A percentile compares a stretch with the other conserved stretches of the same genome.
These are phyloP conservation scores for Callospermophilus lateralis DNA, from an alignment of 2,113 vertebrate genomes.

Conservation along the genomic window DNA sequence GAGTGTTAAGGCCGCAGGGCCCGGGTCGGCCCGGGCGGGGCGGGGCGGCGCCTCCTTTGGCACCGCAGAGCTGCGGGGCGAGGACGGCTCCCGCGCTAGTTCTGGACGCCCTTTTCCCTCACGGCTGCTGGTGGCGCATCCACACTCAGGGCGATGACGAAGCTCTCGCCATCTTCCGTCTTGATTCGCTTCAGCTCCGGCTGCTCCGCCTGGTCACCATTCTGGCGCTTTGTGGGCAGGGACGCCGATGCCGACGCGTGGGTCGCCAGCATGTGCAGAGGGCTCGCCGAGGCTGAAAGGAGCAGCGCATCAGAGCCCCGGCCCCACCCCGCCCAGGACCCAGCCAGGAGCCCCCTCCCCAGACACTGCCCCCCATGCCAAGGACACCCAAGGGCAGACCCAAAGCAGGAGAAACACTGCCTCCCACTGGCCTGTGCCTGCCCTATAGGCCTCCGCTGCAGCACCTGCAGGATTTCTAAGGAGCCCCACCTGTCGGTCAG, in stretches of 20 bases:
- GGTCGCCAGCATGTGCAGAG: conserved; percentile 96
- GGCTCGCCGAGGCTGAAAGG: conserved; percentile 91
- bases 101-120: conserved; percentile 90
- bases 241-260: conserved; percentile 96
- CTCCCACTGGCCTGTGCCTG: too few relatives aligned
- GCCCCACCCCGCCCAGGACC: background rate
- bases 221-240: conserved; percentile 97
- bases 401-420: too few relatives aligned
- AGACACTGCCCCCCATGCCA: too few relatives aligned
- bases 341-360: too few relatives aligned
- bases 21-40: too few relatives aligned
- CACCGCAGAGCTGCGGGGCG: conserved; percentile 78
- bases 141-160: conserved; percentile 89
- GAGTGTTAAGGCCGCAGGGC: too few relatives aligned
- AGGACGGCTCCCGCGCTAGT: conserved; percentile 87
- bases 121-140: conserved; percentile 87
- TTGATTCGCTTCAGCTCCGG: conserved; percentile 93
- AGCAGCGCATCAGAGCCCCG: background rate
- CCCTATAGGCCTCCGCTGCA: too few relatives aligned
- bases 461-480: too few relatives aligned
- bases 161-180: conserved; percentile 89
- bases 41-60: too few relatives aligned
- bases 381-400: too few relatives aligned
- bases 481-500: too few relatives aligned
- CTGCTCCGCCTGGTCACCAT: conserved; percentile 90